Percentiles rank a stretch among this genome's conserved stretches.
Evolutionary conservation across 1,140 invertebrate genomes (phyloP).

Genomic region (Monomorium pharaonis): DNA sequence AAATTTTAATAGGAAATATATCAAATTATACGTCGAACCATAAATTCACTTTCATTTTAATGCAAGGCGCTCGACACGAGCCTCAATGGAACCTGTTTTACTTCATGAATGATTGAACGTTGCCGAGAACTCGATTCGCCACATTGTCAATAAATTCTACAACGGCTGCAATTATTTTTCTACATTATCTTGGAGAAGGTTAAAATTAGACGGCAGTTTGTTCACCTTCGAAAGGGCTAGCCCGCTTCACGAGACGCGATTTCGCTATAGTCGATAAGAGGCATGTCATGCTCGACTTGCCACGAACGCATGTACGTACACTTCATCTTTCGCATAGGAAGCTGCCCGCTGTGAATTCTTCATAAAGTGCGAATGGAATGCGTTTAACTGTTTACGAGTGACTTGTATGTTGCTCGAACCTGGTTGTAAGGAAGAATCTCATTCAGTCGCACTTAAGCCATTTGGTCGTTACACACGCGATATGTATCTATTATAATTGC

Average conservation of each 20-base stretch:
- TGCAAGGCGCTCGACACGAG: neutral
- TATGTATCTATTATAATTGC: constrained; percentile 53
- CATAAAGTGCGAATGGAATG: constrained; percentile 35
- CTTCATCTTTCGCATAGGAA: constrained; percentile 27
- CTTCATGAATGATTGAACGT: constrained; percentile 51
- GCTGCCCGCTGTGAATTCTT: constrained; percentile 30
- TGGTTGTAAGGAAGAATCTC: constrained; percentile 38
- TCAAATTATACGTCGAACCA: neutral
- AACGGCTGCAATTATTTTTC: constrained; percentile 24
- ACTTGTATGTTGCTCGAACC: neutral
- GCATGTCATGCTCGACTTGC: constrained; percentile 20
- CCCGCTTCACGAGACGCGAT: neutral
- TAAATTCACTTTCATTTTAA: constrained; percentile 28
- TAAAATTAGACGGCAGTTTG: constrained; percentile 42
- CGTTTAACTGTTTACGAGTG: constrained; percentile 26
- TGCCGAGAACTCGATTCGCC: constrained; percentile 34
- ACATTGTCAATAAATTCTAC: constrained; percentile 36
- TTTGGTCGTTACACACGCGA: constrained; percentile 29
- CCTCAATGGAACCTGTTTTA: constrained; percentile 47
- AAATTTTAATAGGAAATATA: neutral
- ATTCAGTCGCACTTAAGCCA: constrained; percentile 27
- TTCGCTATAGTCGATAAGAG: constrained; percentile 1
- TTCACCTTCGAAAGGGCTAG: constrained; percentile 22
- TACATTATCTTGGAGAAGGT: neutral
- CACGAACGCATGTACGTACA: neutral